Base-by-base conservation (phyloP, 2,797 vertebrate genomes). In the Helostoma temminkii region DNA sequence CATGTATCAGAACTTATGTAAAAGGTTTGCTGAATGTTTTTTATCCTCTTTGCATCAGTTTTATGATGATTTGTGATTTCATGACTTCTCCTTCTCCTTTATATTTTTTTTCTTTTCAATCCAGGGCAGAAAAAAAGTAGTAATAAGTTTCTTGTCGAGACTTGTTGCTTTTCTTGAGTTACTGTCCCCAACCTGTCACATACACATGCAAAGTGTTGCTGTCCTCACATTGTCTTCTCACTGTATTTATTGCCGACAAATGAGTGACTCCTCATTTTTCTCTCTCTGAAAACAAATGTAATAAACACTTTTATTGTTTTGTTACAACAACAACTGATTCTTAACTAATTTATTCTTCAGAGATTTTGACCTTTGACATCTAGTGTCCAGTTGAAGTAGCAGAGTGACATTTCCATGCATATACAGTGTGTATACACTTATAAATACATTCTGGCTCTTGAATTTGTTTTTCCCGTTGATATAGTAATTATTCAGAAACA, bases 161-260 rank as follows among this genome's bases (percentile, higher is more conserved):
- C 28, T n/a, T n/a, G n/a, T n/a, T n/a, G n/a, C n/a, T n/a, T n/a
- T n/a, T n/a, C n/a, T n/a, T n/a, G n/a, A n/a, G n/a, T n/a, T n/a
- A n/a, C 36, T 62, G 52, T 47, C 66, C 52, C 52, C 12, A 18
- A 41, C 3, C 12, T n/a, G 2, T 8, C 3, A 18, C 32, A 21
- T 18, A 9, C 57, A 34, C 9, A 54, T 25, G 11, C 24, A 26
- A 59, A 37, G 60, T 39, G 59, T 59, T 62, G n/a, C 56, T 66
- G 34, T 56, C 39, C 30, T 22, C 22, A 56, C 21, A 46, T 54
- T n/a, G 16, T 66, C 41, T 15, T 62, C 25, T 59, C n/a, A 45
- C 47, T 66, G 41, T 88, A 88, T 91, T 91, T 90, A 89, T 89
- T 84, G 26, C 78, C 67, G 37, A 54, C 66, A 37, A 46, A 45